These are phyloP conservation scores for Chelonus formosanus DNA, from an alignment of 2,888 invertebrate genomes.

Conservation along the genomic window DNA sequence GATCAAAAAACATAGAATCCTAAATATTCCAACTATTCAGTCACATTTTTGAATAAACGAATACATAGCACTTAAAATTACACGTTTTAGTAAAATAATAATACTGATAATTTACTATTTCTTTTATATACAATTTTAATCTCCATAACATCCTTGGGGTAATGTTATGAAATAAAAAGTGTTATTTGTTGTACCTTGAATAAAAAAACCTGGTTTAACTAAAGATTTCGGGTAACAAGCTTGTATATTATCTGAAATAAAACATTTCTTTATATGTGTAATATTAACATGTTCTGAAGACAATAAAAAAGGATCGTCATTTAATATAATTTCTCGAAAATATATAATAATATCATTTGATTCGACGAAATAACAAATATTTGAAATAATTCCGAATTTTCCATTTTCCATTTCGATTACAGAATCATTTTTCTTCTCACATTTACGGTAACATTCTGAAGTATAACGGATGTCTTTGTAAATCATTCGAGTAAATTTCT, in stretches of 20 bases:
- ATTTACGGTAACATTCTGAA: too few species aligned
- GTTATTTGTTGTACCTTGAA: neutral
- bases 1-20: too few species aligned
- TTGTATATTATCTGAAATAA: neutral
- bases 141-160: neutral
- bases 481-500: too few species aligned
- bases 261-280: neutral
- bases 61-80: too few species aligned
- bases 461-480: too few species aligned
- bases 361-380: neutral
- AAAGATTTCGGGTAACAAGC: neutral
- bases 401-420: neutral
- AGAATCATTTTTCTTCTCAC: neutral
- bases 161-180: neutral
- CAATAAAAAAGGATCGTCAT: neutral
- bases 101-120: too few species aligned
- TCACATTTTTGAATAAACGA: too few species aligned
- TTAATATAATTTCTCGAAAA: neutral
- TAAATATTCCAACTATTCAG: too few species aligned
- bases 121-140: too few species aligned
- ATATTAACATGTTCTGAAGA: neutral
- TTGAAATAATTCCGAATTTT: neutral
- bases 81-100: too few species aligned
- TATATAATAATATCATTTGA: constrained; percentile 1
- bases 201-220: neutral